These are phyloP conservation scores for Tenthredo notha DNA, from an alignment of 2,888 invertebrate genomes.

Conservation along the genomic window DNA sequence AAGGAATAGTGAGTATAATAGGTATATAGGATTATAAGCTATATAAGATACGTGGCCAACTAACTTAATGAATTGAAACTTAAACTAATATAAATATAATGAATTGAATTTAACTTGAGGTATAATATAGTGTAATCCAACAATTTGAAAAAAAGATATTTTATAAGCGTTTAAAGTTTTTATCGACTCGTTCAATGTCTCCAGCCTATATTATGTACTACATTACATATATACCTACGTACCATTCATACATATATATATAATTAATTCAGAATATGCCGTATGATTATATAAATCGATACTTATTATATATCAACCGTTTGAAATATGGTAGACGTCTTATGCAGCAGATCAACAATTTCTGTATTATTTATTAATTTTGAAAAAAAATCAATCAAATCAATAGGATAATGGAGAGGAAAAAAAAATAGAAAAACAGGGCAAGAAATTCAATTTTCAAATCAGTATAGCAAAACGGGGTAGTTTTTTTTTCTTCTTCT, in stretches of 20 bases:
- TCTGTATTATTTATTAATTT: neutral
- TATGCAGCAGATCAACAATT: neutral
- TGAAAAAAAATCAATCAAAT: neutral
- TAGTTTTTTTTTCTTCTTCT: neutral
- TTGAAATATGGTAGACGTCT: neutral
- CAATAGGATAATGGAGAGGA: neutral
- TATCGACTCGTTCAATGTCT: slow-evolving; percentile 13
- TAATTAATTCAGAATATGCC: neutral
- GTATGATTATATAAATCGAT: neutral
- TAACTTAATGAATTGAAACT: slow-evolving; percentile 5
- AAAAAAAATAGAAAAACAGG: neutral
- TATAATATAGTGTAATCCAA: neutral
- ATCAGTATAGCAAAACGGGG: neutral
- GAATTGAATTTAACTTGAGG: neutral
- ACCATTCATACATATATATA: neutral
- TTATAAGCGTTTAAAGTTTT: slow-evolving; percentile 16
- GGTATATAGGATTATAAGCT: slow-evolving; percentile 5
- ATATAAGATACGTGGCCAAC: slow-evolving; percentile 35
- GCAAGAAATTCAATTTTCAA: neutral
- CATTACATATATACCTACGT: neutral
- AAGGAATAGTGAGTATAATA: slow-evolving; percentile 6
- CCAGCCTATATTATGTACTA: neutral
- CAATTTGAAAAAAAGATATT: slow-evolving; percentile 13
- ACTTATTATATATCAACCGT: neutral
- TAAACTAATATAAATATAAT: neutral